Conservation (phyloP, 2,888 invertebrate species). For the Melieria picta region DNA sequence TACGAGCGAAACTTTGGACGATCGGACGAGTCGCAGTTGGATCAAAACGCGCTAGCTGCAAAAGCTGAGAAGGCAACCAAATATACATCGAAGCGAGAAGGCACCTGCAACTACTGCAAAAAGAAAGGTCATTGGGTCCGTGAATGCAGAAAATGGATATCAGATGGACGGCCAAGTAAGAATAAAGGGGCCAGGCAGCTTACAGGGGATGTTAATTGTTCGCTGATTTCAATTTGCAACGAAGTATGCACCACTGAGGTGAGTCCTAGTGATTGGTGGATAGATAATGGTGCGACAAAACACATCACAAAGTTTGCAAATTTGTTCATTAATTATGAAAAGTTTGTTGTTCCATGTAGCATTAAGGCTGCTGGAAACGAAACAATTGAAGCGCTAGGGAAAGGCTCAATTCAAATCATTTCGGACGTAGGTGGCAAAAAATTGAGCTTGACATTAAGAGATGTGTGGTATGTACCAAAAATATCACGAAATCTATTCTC, state of each 20-base stretch:
- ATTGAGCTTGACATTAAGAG: constrained; percentile 39
- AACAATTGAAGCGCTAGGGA: constrained; percentile 32
- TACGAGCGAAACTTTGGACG: constrained; percentile 25
- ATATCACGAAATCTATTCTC: not conserved
- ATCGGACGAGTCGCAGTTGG: no score
- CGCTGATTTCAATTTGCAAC: no score
- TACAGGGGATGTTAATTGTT: no score
- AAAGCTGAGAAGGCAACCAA: not conserved
- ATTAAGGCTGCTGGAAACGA: no score
- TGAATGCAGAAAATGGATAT: constrained; percentile 36
- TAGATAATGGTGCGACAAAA: no score
- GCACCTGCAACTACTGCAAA: constrained; percentile 38
- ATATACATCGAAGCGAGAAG: constrained; percentile 23
- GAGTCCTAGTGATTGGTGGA: no score
- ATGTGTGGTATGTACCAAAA: constrained; percentile 50
- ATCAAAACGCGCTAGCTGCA: no score
- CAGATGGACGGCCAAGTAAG: constrained; percentile 35
- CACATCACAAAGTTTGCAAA: no score
- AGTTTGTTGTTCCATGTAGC: no score
- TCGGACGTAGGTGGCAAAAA: constrained; percentile 35
- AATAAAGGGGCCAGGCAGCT: not conserved
- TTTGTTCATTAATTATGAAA: no score
- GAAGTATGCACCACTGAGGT: no score
- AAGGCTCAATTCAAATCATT: constrained; percentile 40
- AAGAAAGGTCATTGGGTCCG: constrained; percentile 35